Base-by-base conservation (phyloP, 1,140 invertebrate genomes). In the Babylonia areolata region DNA sequence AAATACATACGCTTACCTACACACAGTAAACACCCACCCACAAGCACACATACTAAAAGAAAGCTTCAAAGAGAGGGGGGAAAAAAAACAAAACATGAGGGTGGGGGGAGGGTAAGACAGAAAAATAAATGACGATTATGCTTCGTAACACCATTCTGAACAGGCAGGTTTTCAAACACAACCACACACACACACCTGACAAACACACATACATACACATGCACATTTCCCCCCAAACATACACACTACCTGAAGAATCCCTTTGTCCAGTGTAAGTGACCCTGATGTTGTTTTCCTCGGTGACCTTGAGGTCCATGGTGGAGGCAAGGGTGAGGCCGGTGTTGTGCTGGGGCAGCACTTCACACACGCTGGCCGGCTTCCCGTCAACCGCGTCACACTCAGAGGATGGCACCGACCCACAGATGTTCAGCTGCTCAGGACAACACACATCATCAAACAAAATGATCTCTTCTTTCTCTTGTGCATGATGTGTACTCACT, bases 381-480 rank as follows among this genome's bases (percentile, higher is more conserved):
- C 64, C 31, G 58, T 83, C 37, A 87, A 84, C 35, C 69, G 37
- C 23, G 5, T 64, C 85, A 91, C 89, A 91, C 28, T 69, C 81
- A 11, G 33, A 78, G 28, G 71, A 37, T 35, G 88, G 85, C 6
- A 92, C 81, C n/a, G 46, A 77, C 20, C 90, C 91, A 87, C 92
- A 93, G 51, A 93, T 89, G 82, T 91, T 93, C 28, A 93, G 31
- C 92, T 93, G 81, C 58, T 87, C 87, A 33, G 73, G 69, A 78
- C 9, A 69, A n/a, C n/a, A n/a, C n/a, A n/a, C n/a, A n/a, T n/a
- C n/a, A 46, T 17, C n/a, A 86, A 5, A 85, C 9, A 28, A 20
- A n/a, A n/a, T n/a, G n/a, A n/a, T n/a, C n/a, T n/a, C n/a, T n/a
- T n/a, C n/a, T n/a, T n/a, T n/a, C n/a, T n/a, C n/a, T n/a, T n/a